Base-by-base conservation (phyloP, 2,888 invertebrate species). In the Saturnia pavonia region DNA sequence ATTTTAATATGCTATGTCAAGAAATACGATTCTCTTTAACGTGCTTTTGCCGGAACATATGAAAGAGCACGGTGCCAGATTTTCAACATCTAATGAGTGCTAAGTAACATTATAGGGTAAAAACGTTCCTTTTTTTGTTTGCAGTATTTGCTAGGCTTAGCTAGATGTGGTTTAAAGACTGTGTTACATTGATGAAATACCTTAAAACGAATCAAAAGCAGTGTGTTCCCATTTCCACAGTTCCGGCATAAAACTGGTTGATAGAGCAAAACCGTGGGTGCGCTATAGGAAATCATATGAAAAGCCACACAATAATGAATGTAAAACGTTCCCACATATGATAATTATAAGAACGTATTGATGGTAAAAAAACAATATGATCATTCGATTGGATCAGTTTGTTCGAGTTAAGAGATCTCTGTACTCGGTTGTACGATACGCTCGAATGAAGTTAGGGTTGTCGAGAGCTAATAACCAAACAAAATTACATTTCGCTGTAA, bases 211-310 rank as follows among this genome's bases (percentile, higher is more conserved):
- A 66, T 40, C 74, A 76, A 74, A 74, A 79, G 78, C 76, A 72
- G 74, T 76, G 72, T 74, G 77, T 76, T 79, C 80, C 76, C 75
- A 76, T 77, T 82, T 65, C 74, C 76, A 76, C 73, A 75, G 75
- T 83, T 83, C 82, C 82, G 79, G 80, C 76, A 76, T 77, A 77
- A 78, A 75, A 74, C 74, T 73, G 79, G 77, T 79, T 78, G 76
- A 76, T 76, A 73, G 74, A 82, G 82, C 84, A 88, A 86, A 85
- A 84, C 81, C 82, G 83, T 80, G 81, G 76, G 78, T 78, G 80
- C 79, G 78, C 76, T 80, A 82, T 85, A 85, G 85, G 85, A 88
- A 89, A 88, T 85, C 84, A 86, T 88, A 89, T 84, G 89, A 89
- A 88, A 84, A 76, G 72, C 72, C 75, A 81, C 78, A 40, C n/a